Evolutionary conservation across 23 tunicate species (phyloP).

Genomic region (Ciona savignyi): DNA sequence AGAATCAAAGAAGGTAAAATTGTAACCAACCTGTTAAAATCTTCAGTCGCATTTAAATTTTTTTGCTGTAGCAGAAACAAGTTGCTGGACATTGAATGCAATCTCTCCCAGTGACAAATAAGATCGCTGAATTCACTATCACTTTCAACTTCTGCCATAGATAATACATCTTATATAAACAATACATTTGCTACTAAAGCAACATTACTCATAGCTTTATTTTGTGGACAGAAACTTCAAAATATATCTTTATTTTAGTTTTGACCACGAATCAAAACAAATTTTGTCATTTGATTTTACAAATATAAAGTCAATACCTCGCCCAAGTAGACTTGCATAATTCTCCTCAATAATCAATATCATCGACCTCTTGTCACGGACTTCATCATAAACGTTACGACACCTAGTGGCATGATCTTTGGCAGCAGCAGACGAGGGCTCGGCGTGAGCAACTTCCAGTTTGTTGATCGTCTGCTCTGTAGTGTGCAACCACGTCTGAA

Average conservation of each 20-base stretch:
- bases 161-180: neutral
- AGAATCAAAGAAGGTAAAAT: neutral
- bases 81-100: conserved; percentile 46
- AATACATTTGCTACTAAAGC: neutral
- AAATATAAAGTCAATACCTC: conserved; percentile 18
- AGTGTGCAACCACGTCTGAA: conserved; percentile 41
- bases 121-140: conserved; percentile 43
- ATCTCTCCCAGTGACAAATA: conserved; percentile 63
- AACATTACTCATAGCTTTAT: too few relatives aligned
- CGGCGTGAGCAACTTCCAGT: conserved; percentile 46
- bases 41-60: conserved; percentile 33
- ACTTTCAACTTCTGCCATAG: conserved; percentile 5
- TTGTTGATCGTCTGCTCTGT: conserved; percentile 18
- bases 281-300: too few relatives aligned
- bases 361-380: conserved; percentile 37
- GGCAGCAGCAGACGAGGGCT: conserved; percentile 29
- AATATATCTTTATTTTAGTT: too few relatives aligned
- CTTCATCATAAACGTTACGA: conserved; percentile 33
- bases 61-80: conserved; percentile 39
- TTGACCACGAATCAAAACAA: too few relatives aligned
- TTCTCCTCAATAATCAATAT: conserved; percentile 41
- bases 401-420: conserved; percentile 38
- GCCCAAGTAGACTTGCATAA: conserved; percentile 26
- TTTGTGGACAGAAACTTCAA: too few relatives aligned
- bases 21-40: conserved; percentile 69